A percentile compares a stretch with the other conserved stretches of the same genome.
Evolutionary conservation across 2,113 vertebrate species (phyloP).

Genomic region (Taxidea taxus): DNA sequence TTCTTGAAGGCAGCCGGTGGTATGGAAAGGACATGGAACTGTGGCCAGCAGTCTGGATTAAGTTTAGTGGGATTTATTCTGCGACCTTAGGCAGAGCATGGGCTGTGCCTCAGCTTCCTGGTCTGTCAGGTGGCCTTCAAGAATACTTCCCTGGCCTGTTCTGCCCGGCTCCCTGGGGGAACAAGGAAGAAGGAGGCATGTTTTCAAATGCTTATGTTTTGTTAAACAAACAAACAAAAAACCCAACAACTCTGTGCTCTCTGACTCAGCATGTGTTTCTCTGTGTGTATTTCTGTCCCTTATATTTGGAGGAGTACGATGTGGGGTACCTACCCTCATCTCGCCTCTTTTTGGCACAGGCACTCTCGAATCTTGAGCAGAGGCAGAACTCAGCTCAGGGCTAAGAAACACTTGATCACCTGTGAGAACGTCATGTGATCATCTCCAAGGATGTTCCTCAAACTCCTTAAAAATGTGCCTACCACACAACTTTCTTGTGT

Average conservation of each 20-base stretch:
- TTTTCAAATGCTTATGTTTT: not conserved
- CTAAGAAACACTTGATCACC: rapidly evolving
- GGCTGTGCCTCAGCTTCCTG: not conserved
- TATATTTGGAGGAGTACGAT: not conserved
- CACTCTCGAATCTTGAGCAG: rapidly evolving
- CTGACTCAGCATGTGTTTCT: not conserved
- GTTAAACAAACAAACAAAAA: not conserved
- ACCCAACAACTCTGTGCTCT: too few relatives aligned
- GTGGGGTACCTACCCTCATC: rapidly evolving
- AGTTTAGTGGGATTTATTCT: not conserved
- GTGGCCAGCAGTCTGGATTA: rapidly evolving
- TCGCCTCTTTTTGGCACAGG: rapidly evolving
- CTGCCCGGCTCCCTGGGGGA: not conserved
- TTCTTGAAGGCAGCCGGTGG: not conserved
- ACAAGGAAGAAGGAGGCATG: not conserved
- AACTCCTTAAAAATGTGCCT: not conserved
- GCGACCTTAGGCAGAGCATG: rapidly evolving
- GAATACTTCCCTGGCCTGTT: not conserved
- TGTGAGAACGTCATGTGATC: rapidly evolving
- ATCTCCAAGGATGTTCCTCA: rapidly evolving
- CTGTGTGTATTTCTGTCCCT: rapidly evolving
- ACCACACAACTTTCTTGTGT: rapidly evolving
- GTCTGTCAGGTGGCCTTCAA: not conserved
- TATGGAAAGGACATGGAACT: rapidly evolving
- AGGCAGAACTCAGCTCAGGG: rapidly evolving